A percentile compares a stretch with the other conserved stretches of the same genome.
phyloP scores from a whole-genome alignment of 2,888 invertebrate species.

The Pristionchus fissidentatus region DNA sequence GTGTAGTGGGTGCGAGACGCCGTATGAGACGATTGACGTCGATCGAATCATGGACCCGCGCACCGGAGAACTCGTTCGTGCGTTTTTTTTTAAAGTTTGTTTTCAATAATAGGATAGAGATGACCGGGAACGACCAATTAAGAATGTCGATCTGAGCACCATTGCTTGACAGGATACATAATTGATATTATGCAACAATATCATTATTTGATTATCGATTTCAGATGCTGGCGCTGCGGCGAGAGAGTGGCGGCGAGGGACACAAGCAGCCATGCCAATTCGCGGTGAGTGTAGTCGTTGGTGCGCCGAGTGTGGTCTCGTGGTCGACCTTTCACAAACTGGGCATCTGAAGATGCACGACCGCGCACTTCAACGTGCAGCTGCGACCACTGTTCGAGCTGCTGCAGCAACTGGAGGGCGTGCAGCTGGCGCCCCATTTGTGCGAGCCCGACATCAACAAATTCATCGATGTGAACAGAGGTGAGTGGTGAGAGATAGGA shows the following conservation, averaged over 20 bases:
- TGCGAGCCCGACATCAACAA: conserved; percentile 70
- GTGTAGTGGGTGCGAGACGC: not conserved
- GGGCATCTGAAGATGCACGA: conserved; percentile 41
- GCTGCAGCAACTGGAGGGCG: conserved; percentile 68
- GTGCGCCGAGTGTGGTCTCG: not conserved
- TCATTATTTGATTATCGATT: conserved; percentile 26
- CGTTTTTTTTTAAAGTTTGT: not conserved
- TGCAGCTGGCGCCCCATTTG: conserved; percentile 72
- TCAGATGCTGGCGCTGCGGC: conserved; percentile 72
- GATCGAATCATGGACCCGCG: conserved; percentile 62
- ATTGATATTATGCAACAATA: not conserved
- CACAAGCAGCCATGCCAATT: conserved; percentile 17
- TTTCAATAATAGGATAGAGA: not conserved
- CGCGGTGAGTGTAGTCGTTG: not conserved
- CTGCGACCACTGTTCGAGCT: conserved; percentile 70
- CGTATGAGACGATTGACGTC: conserved; percentile 66
- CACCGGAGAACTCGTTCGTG: conserved; percentile 59
- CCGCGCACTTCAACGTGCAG: conserved; percentile 75
- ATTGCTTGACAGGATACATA: too few relatives aligned
- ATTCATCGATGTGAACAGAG: conserved; percentile 56
- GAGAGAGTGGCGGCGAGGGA: conserved; percentile 69
- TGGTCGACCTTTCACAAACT: not conserved
- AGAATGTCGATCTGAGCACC: too few relatives aligned
- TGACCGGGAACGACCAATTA: too few relatives aligned
- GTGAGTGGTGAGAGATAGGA: conserved; percentile 3